Evolutionary conservation across 2,888 invertebrate species (phyloP).

Genomic region (Hipparchia semele): DNA sequence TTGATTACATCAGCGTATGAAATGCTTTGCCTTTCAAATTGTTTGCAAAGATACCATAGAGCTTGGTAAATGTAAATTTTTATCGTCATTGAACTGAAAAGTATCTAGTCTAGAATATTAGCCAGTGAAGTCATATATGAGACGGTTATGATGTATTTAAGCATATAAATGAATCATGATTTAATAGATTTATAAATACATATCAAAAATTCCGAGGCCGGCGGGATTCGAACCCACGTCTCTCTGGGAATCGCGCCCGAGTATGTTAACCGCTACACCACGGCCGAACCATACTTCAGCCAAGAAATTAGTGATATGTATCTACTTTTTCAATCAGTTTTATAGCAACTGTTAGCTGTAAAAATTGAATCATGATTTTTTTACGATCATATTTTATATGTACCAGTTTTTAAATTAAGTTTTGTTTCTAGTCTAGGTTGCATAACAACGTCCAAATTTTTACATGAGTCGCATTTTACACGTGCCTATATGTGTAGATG

Average conservation of each 20-base stretch:
- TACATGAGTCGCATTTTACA: background rate
- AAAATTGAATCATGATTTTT: background rate
- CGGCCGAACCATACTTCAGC: too few relatives aligned
- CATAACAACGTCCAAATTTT: constrained; percentile 6
- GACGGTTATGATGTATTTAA: background rate
- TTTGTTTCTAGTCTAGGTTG: background rate
- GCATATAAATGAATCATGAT: background rate
- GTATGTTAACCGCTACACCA: too few relatives aligned
- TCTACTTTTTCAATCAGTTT: too few relatives aligned
- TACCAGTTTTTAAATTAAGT: background rate
- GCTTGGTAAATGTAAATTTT: background rate
- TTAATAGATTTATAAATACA: too few relatives aligned
- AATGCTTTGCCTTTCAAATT: background rate
- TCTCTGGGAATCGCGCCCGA: too few relatives aligned
- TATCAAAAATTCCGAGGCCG: too few relatives aligned
- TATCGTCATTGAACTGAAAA: background rate
- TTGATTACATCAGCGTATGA: too few relatives aligned
- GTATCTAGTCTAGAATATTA: background rate
- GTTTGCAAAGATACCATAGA: background rate
- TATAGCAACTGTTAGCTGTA: too few relatives aligned
- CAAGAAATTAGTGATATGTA: too few relatives aligned
- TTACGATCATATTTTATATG: background rate
- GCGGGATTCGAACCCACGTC: too few relatives aligned
- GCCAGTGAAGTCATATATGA: background rate
- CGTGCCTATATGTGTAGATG: constrained; percentile 3